phyloP scores from a whole-genome alignment of 2,888 invertebrate genomes.

The Lasioglossum oenotherae region DNA sequence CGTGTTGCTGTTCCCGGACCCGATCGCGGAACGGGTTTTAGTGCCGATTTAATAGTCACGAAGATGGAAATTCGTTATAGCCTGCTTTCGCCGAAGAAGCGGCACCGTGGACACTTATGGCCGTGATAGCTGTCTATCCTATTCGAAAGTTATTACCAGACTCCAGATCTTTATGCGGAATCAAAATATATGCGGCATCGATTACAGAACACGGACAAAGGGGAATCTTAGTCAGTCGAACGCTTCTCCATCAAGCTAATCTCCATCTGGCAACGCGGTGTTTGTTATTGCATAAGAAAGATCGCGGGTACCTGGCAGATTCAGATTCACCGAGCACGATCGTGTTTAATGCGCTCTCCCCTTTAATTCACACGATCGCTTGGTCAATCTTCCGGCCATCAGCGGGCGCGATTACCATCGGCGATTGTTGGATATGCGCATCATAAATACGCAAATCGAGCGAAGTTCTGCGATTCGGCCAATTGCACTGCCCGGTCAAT shows the following conservation, averaged over 20 bases:
- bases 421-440: constrained; percentile 36
- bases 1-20: constrained; percentile 5
- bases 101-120: not conserved
- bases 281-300: no score
- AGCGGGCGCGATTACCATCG: constrained; percentile 12
- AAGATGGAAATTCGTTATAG: constrained; percentile 4
- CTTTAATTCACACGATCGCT: constrained; percentile 44
- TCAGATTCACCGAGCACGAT: not conserved
- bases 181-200: no score
- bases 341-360: not conserved
- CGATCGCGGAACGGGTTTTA: not conserved
- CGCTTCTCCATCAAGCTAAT: no score
- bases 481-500: constrained; percentile 54
- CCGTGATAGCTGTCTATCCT: not conserved
- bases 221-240: no score
- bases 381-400: constrained; percentile 17
- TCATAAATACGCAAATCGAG: constrained; percentile 69
- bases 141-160: no score
- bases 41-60: not conserved
- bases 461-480: constrained; percentile 62
- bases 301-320: not conserved
- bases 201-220: no score
- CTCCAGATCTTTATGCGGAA: no score
- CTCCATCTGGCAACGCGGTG: no score
- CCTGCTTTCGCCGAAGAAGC: not conserved